These are phyloP conservation scores for Embiotoca jacksoni DNA, from an alignment of 2,113 vertebrate species.

Conservation along the genomic window DNA sequence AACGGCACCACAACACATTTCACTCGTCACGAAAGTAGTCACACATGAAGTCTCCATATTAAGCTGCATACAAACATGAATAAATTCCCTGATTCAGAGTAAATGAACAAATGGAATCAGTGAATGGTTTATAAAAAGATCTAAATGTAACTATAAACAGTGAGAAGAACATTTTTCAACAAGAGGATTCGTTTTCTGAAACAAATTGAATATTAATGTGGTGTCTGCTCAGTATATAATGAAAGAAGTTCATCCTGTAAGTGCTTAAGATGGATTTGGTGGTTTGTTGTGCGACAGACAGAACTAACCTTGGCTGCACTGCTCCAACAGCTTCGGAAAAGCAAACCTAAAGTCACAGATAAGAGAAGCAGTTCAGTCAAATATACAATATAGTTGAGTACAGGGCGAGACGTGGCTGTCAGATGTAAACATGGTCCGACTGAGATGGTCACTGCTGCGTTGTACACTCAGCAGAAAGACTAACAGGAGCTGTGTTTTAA, in stretches of 20 bases:
- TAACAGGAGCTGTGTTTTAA: slow-evolving; percentile 6
- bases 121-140: too few species aligned
- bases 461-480: neutral
- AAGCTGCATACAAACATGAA: too few species aligned
- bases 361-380: neutral
- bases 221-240: neutral
- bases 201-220: neutral
- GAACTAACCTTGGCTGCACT: slow-evolving; percentile 93
- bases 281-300: neutral
- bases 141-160: too few species aligned
- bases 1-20: too few species aligned
- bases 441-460: neutral
- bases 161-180: too few species aligned
- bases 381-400: neutral
- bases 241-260: neutral
- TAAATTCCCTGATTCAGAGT: too few species aligned
- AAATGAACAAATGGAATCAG: too few species aligned
- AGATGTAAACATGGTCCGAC: neutral
- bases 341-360: slow-evolving; percentile 84
- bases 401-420: neutral
- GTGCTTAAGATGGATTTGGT: neutral
- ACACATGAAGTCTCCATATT: too few species aligned
- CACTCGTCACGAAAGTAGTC: too few species aligned
- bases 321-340: slow-evolving; percentile 96
- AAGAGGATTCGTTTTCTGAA: too few species aligned